These are phyloP conservation scores for Theristus sp. DNA, from an alignment of 2,888 invertebrate genomes.

Conservation along the genomic window DNA sequence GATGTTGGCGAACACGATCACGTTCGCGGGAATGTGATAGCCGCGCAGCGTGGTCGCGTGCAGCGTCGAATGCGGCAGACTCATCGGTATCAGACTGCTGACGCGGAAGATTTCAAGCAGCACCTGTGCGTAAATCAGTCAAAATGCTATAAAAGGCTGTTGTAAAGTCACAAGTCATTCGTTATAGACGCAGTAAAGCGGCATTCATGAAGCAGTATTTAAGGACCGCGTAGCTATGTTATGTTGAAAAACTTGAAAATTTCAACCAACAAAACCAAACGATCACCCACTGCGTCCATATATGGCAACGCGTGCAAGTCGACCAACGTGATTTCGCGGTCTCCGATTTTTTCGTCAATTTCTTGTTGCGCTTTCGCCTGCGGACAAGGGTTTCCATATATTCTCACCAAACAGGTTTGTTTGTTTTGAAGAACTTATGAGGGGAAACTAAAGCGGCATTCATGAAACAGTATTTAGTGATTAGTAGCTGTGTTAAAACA, in stretches of 20 bases:
- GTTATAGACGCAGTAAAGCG: no score
- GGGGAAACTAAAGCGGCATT: no score
- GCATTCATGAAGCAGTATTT: no score
- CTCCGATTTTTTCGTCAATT: not conserved
- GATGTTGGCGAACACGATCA: slow-evolving; percentile 5
- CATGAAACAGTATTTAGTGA: no score
- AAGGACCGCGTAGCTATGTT: not conserved
- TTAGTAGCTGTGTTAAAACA: no score
- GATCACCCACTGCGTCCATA: not conserved
- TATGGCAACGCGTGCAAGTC: not conserved
- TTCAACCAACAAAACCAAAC: not conserved
- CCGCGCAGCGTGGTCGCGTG: slow-evolving; percentile 3
- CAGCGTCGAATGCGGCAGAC: slow-evolving; percentile 7
- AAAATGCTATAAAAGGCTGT: no score
- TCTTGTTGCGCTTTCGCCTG: slow-evolving; percentile 3
- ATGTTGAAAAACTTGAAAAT: not conserved
- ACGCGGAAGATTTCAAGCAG: slow-evolving; percentile 5
- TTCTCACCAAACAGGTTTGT: no score
- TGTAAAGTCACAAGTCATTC: no score
- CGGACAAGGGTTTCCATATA: no score
- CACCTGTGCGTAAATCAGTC: not conserved
- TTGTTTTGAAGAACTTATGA: no score
- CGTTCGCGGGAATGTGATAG: slow-evolving; percentile 5
- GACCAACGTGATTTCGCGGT: not conserved
- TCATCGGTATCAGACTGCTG: slow-evolving; percentile 3